Percentiles rank a stretch among this genome's conserved stretches.
Evolutionary conservation across 2,888 invertebrate species (phyloP).

Genomic region (Ectemnius cavifrons): DNA sequence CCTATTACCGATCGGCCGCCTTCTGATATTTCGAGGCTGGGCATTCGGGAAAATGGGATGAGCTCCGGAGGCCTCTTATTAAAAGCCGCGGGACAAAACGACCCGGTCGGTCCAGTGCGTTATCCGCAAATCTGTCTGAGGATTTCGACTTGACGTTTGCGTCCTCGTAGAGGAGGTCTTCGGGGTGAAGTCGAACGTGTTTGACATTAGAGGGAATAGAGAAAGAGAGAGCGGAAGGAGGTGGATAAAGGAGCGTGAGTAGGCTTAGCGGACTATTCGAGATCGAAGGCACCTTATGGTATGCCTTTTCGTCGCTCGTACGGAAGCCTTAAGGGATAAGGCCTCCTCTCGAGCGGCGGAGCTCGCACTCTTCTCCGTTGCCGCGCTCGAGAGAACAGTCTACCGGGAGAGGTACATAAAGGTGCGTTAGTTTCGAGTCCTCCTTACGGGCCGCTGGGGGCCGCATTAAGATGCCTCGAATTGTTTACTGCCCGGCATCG

Average conservation of each 20-base stretch:
- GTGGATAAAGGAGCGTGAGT: conserved; percentile 53
- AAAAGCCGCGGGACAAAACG: background rate
- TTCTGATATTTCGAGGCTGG: background rate
- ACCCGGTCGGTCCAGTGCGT: conserved; percentile 15
- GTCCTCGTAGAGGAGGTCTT: background rate
- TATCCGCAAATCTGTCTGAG: conserved; percentile 44
- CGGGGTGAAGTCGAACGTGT: background rate
- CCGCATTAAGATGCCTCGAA: conserved; percentile 70
- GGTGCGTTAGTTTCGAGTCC: conserved; percentile 61
- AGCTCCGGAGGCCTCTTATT: background rate
- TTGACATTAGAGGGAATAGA: conserved; percentile 10
- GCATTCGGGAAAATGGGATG: background rate
- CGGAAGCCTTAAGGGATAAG: conserved; percentile 69
- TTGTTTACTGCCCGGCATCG: conserved; percentile 64
- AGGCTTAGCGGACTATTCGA: conserved; percentile 57
- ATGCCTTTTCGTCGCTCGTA: conserved; percentile 71
- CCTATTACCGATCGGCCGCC: background rate
- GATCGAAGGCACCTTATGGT: conserved; percentile 68
- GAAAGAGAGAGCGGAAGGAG: conserved; percentile 37
- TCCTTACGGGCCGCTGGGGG: conserved; percentile 66
- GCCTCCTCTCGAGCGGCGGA: conserved; percentile 36
- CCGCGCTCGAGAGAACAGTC: conserved; percentile 33
- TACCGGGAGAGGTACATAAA: conserved; percentile 24
- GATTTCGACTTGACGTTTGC: conserved; percentile 46
- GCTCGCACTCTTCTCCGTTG: conserved; percentile 45